These are phyloP conservation scores for Mercenaria mercenaria DNA, from an alignment of 1,140 invertebrate species.

Conservation along the genomic window DNA sequence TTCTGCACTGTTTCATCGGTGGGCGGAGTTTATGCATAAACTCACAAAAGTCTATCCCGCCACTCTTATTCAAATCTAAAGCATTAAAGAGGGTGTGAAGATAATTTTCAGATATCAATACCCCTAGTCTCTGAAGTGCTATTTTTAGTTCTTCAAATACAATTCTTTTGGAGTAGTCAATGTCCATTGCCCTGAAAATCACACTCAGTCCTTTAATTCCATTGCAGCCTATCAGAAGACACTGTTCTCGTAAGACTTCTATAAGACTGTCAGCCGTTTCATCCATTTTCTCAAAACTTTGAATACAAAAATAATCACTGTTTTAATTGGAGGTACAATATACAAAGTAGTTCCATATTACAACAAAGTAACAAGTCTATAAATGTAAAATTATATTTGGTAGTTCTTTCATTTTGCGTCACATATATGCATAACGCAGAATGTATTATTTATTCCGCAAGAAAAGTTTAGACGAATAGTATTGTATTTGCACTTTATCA, in stretches of 20 bases:
- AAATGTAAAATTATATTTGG: no score
- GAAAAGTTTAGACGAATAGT: no score
- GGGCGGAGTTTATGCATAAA: slow-evolving; percentile 87
- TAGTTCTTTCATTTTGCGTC: no score
- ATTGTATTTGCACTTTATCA: no score
- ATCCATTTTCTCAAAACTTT: background rate
- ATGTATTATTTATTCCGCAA: no score
- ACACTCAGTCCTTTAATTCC: slow-evolving; percentile 78
- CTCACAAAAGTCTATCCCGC: slow-evolving; percentile 75
- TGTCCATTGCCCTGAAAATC: slow-evolving; percentile 79
- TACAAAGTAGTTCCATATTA: no score
- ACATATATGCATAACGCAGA: no score
- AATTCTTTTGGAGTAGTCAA: slow-evolving; percentile 80
- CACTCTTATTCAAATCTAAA: slow-evolving; percentile 72
- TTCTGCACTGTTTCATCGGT: slow-evolving; percentile 91
- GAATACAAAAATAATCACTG: no score
- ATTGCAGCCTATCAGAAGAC: slow-evolving; percentile 69
- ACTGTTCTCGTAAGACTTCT: slow-evolving; percentile 64
- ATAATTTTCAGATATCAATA: slow-evolving; percentile 66
- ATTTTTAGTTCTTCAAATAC: slow-evolving; percentile 75
- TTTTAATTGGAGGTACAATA: no score
- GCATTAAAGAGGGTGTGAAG: slow-evolving; percentile 64
- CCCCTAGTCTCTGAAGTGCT: slow-evolving; percentile 66
- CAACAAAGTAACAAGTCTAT: no score
- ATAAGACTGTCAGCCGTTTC: slow-evolving; percentile 43